Percentiles rank a stretch among this genome's conserved stretches.
Evolutionary conservation across 2,888 invertebrate species (phyloP).

Genomic region (Coleophora flavipennella): DNA sequence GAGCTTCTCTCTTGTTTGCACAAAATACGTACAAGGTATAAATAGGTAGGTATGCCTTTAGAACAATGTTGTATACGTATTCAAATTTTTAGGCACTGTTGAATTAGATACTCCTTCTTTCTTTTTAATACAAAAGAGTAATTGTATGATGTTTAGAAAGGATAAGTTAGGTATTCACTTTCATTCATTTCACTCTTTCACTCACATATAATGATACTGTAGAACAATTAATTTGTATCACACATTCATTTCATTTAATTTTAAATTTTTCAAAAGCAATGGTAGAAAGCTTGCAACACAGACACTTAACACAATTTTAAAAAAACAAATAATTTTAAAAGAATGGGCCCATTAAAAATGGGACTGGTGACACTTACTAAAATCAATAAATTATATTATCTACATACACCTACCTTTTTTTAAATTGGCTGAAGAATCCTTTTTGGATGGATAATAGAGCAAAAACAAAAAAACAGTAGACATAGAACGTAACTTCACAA

Average conservation of each 20-base stretch:
- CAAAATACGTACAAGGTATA: too few species aligned
- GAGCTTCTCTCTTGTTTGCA: too few species aligned
- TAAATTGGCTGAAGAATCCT: too few species aligned
- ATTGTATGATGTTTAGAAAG: too few species aligned
- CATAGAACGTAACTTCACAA: slow-evolving; percentile 45
- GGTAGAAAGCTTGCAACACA: slow-evolving; percentile 64
- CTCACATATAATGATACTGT: slow-evolving; percentile 30
- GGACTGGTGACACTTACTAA: slow-evolving; percentile 5
- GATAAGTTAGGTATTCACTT: slow-evolving; percentile 4
- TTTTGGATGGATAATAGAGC: too few species aligned
- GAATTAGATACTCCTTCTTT: too few species aligned
- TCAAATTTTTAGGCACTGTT: too few species aligned
- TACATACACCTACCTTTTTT: too few species aligned
- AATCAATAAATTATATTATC: slow-evolving; percentile 13
- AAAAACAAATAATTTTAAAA: slow-evolving; percentile 4
- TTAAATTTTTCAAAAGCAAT: slow-evolving; percentile 31
- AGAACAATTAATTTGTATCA: slow-evolving; percentile 23
- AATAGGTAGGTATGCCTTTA: too few species aligned
- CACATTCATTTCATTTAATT: slow-evolving; percentile 25
- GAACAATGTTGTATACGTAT: too few species aligned
- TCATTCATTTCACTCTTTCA: slow-evolving; percentile 48
- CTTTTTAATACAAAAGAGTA: too few species aligned
- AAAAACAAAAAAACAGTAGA: too few species aligned
- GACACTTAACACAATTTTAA: slow-evolving; percentile 40
- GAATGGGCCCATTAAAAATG: slow-evolving; percentile 1